Evolutionary conservation across 2,797 vertebrate species (phyloP).

Genomic region (Melopsittacus undulatus): DNA sequence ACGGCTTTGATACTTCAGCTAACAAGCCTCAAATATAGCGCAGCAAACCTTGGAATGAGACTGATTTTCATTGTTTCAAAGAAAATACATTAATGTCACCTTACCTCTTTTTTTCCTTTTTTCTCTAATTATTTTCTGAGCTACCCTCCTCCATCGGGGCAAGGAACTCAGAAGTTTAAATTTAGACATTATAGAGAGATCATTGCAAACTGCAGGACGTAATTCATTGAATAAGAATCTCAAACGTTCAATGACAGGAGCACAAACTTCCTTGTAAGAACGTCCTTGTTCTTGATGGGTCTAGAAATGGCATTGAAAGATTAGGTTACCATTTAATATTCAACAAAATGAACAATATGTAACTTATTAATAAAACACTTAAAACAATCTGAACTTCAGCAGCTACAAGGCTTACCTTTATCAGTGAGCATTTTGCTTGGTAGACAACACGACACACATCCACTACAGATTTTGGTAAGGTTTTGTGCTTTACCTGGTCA

Average conservation of each 20-base stretch:
- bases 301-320: conserved; percentile 71
- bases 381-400: background rate
- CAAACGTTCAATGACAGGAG: conserved; percentile 95
- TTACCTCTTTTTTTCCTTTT: conserved; percentile 92
- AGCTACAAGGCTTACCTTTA: conserved; percentile 83
- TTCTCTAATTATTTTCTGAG: conserved; percentile 94
- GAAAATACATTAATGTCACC: background rate
- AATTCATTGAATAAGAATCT: conserved; percentile 96
- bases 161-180: conserved; percentile 93
- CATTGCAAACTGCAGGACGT: conserved; percentile 94
- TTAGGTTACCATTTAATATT: background rate
- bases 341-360: background rate
- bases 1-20: background rate
- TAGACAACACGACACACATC: conserved; percentile 98
- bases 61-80: background rate
- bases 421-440: conserved; percentile 97
- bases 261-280: conserved; percentile 99
- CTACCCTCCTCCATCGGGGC: conserved; percentile 93
- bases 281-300: conserved; percentile 98
- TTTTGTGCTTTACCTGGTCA: conserved; percentile 94
- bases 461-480: conserved; percentile 94
- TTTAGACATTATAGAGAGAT: conserved; percentile 94
- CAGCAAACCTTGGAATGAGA: background rate
- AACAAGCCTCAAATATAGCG: background rate
- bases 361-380: background rate